Evolutionary conservation across 2,888 invertebrate genomes (phyloP), one percentile per base, ranked within the genome.

Genomic region (Antitype chi): DNA sequence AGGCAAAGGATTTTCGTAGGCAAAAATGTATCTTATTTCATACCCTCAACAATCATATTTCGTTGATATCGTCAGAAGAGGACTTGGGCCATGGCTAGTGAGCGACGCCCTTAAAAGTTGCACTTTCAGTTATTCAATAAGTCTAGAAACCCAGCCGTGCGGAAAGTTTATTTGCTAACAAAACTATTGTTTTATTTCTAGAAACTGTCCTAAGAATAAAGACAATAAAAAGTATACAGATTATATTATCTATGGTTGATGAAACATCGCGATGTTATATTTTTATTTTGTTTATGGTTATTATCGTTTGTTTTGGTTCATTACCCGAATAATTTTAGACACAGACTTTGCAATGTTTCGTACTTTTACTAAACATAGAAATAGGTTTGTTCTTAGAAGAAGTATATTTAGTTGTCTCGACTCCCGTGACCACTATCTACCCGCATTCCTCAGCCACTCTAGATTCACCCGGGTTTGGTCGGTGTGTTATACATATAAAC

Each of bases 51-150:
- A 11, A n/a, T 43, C 11, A 20, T 6, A 25, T 64, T 20, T 47
- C 7, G 43, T 25, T 43, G 11, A 20, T 25, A 25, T 43, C 17
- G 17, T 25, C 17, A 38, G 38, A 17, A 17, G 9, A n/a, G 0
- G 11, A 43, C 15, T n/a, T n/a, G 38, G 1, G 20, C 2, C 25
- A 59, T 17, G 38, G 2, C 25, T 25, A 25, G 64, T 47, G 11
- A 47, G 43, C 11, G 20, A 2, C 6, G 1, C 20, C 64, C 25
- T 47, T 28, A n/a, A 52, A 62, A 64, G 53, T 78, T 59, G 28
- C 63, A 77, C 75, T 87, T 82, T 85, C 76, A 49, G 83, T 70
- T 82, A 74, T 80, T 70, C 72, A 78, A 83, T 79, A 69, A 76
- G 53, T 76, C 76, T 74, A 73, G 74, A 76, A 70, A 80, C 17